A percentile compares a stretch with the other conserved stretches of the same genome.
Conservation (phyloP, 2,113 vertebrate species). For the Pluvianellus socialis region DNA sequence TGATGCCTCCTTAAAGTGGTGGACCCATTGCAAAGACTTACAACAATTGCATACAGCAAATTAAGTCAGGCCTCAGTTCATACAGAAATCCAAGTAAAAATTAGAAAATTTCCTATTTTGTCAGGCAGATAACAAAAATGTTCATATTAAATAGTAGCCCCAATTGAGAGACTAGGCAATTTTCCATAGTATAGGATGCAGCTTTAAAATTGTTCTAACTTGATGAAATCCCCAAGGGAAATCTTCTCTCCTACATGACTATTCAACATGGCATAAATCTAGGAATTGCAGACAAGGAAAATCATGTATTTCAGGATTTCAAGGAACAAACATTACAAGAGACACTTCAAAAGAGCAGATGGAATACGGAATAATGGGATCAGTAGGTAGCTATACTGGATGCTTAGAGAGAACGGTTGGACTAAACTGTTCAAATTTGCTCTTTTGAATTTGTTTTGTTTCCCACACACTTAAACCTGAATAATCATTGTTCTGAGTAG, state of each 20-base stretch:
- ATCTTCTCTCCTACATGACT: neutral
- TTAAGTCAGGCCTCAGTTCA: neutral
- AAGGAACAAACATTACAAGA: slow-evolving; percentile 5
- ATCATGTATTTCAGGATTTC: neutral
- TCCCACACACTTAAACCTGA: slow-evolving; percentile 39
- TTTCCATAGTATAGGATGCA: neutral
- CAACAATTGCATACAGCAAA: neutral
- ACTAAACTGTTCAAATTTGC: neutral
- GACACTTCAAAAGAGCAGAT: slow-evolving; percentile 36
- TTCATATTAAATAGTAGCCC: neutral
- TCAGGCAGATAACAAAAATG: neutral
- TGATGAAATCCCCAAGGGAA: neutral
- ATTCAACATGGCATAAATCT: neutral
- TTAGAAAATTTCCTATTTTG: neutral
- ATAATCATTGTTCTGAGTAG: slow-evolving; percentile 18
- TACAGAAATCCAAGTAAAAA: neutral
- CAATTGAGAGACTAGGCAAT: neutral
- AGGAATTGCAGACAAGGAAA: neutral
- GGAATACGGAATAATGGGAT: slow-evolving; percentile 11
- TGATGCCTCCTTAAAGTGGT: neutral
- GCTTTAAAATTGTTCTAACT: neutral
- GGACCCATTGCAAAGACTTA: neutral
- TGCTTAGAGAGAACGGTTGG: neutral
- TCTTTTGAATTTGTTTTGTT: slow-evolving; percentile 41
- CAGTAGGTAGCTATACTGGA: neutral